Conservation (phyloP, 2,113 vertebrate species). For the Chlamydotis undulata region DNA sequence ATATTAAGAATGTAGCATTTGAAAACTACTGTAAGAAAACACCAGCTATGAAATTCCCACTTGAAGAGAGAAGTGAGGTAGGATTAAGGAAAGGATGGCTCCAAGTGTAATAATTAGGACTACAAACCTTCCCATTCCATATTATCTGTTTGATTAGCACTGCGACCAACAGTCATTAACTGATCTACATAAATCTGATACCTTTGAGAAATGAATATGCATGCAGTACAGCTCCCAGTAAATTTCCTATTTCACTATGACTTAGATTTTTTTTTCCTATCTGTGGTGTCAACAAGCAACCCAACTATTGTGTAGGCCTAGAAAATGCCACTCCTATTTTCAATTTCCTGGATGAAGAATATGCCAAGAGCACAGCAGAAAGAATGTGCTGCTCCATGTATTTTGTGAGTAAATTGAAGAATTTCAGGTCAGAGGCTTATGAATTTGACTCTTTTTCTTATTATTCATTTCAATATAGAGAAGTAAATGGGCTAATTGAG, state of each 20-base stretch:
- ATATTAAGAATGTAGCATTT: not conserved
- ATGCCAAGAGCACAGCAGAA: not conserved
- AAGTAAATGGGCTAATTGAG: not conserved
- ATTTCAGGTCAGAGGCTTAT: not conserved
- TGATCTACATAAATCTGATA: not conserved
- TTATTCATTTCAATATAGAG: not conserved
- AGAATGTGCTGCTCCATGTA: not conserved
- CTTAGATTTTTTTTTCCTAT: not conserved
- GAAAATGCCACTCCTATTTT: not conserved
- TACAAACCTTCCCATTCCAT: not conserved
- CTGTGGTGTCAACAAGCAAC: not conserved
- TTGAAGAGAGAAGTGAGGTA: not conserved
- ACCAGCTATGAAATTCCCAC: not conserved
- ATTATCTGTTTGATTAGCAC: not conserved
- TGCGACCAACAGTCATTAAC: not conserved
- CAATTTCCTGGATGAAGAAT: not conserved
- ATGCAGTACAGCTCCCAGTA: not conserved
- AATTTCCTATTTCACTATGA: not conserved
- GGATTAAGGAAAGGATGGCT: not conserved
- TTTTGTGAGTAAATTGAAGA: not conserved
- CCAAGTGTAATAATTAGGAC: not conserved
- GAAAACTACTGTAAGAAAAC: not conserved
- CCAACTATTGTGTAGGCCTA: not conserved
- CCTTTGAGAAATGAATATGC: not conserved
- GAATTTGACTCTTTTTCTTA: not conserved